These are phyloP conservation scores for Orientallactaga sibirica DNA, from an alignment of 2,797 vertebrate genomes.

Conservation along the genomic window DNA sequence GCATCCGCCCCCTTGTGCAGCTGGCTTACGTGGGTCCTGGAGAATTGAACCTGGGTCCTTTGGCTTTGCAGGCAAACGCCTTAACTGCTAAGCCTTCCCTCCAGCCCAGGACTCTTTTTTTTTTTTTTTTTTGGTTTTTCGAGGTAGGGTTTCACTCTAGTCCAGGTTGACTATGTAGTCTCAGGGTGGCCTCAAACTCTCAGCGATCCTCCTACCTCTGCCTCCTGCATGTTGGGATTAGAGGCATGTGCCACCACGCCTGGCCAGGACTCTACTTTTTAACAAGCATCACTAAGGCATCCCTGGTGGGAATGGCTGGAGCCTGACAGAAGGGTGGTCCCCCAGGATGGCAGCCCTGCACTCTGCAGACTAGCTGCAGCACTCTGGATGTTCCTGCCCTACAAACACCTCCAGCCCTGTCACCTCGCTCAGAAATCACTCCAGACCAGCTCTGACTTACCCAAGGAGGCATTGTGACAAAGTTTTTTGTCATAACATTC, in stretches of 20 bases:
- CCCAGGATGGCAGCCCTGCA: neutral
- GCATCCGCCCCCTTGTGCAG: no score
- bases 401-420: neutral
- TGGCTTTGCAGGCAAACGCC: no score
- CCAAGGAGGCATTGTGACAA: constrained; percentile 91
- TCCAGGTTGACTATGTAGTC: no score
- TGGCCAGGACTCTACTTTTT: neutral
- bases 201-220: no score
- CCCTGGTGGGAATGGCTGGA: neutral
- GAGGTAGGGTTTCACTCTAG: no score
- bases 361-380: neutral
- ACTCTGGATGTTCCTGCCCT: neutral
- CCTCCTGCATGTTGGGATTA: neutral
- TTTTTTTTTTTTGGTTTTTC: no score
- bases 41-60: no score
- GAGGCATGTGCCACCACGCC: neutral
- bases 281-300: no score
- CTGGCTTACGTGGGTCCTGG: no score
- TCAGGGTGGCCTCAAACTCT: no score
- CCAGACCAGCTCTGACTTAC: constrained; percentile 83
- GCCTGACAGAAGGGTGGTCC: rapidly evolving
- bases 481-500: constrained; percentile 92
- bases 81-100: no score
- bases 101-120: no score
- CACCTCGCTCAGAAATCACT: neutral